phyloP scores from a whole-genome alignment of 2,888 invertebrate genomes.

The Saturnia japonica region DNA sequence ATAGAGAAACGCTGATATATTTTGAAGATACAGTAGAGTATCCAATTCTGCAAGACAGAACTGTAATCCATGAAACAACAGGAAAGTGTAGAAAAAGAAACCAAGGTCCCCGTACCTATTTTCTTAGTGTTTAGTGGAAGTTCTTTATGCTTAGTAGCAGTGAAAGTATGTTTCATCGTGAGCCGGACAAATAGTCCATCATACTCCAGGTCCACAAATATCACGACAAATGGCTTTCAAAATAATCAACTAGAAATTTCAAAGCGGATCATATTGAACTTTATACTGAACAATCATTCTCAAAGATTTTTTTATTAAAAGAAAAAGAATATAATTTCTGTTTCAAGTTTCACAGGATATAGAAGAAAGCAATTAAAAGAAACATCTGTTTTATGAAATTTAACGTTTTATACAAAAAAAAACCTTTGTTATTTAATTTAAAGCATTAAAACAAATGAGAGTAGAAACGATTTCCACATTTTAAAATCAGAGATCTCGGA shows the following conservation, averaged over 20 bases:
- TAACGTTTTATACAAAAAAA: not conserved
- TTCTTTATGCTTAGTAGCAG: not conserved
- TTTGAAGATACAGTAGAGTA: not conserved
- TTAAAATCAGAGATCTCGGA: slow-evolving; percentile 7
- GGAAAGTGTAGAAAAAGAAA: too few species aligned
- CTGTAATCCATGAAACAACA: not conserved
- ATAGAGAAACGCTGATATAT: not conserved
- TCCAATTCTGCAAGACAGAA: not conserved
- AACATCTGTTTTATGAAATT: not conserved
- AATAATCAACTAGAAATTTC: not conserved
- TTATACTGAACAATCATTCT: not conserved
- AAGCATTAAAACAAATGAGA: slow-evolving; percentile 8
- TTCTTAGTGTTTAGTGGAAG: too few species aligned
- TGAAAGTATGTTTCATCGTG: not conserved
- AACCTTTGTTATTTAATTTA: slow-evolving; percentile 8
- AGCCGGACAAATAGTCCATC: too few species aligned
- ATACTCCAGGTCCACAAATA: not conserved
- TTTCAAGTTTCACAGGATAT: not conserved
- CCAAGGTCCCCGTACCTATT: too few species aligned
- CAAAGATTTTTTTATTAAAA: not conserved
- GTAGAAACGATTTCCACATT: slow-evolving; percentile 12
- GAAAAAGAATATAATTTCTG: not conserved
- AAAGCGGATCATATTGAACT: not conserved
- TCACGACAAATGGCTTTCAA: too few species aligned
- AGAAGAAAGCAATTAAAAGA: not conserved